Evolutionary conservation across 2,888 invertebrate species (phyloP).

Genomic region (Xanthia icteritia): DNA sequence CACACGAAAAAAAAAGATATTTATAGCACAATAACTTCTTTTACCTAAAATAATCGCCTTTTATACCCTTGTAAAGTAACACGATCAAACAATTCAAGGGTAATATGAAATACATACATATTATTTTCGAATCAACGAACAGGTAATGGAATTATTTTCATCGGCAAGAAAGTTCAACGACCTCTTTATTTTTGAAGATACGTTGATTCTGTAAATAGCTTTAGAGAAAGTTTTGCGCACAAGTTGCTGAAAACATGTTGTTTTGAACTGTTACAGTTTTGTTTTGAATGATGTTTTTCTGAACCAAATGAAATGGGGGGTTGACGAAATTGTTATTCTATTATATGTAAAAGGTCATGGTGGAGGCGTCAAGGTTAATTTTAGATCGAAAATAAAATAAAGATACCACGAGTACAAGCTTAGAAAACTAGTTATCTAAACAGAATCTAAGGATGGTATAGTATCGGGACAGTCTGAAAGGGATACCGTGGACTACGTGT

Average conservation of each 20-base stretch:
- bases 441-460: background rate
- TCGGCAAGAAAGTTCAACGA: slow-evolving; percentile 20
- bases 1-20: background rate
- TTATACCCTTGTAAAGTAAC: background rate
- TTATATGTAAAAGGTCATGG: background rate
- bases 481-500: no score
- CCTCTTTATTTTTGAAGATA: slow-evolving; percentile 40
- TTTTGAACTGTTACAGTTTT: slow-evolving; percentile 25
- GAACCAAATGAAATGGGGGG: slow-evolving; percentile 6
- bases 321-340: slow-evolving; percentile 2
- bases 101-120: slow-evolving; percentile 1
- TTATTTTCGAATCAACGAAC: slow-evolving; percentile 41
- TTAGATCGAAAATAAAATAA: background rate
- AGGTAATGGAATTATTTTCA: slow-evolving; percentile 33
- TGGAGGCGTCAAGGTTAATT: background rate
- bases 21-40: background rate
- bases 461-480: no score
- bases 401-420: background rate
- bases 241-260: slow-evolving; percentile 37
- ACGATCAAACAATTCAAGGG: slow-evolving; percentile 6
- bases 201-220: slow-evolving; percentile 25
- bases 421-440: background rate
- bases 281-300: slow-evolving; percentile 20
- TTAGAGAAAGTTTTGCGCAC: slow-evolving; percentile 34
- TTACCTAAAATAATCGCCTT: background rate